phyloP scores from a whole-genome alignment of 2,113 vertebrate genomes.

The Casuarius casuarius region DNA sequence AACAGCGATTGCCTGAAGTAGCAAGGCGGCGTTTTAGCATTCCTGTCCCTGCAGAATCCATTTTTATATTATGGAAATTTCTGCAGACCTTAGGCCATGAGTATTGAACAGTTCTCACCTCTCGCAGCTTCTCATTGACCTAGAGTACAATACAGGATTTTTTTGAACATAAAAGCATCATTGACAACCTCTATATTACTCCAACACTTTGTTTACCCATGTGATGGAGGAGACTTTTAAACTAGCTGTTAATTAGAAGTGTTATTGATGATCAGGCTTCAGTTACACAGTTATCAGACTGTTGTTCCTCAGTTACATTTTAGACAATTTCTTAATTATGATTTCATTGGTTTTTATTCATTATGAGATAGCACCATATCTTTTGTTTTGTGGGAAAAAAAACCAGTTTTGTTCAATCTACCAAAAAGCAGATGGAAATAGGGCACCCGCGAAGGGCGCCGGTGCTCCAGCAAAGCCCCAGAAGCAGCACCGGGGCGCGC shows the following conservation, averaged over 20 bases:
- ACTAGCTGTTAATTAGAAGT: conserved; percentile 68
- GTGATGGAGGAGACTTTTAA: conserved; percentile 61
- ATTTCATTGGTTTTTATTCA: background rate
- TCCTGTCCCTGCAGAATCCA: conserved; percentile 73
- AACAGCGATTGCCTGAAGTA: conserved; percentile 57
- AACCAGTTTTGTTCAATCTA: background rate
- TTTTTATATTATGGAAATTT: conserved; percentile 81
- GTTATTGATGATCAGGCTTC: conserved; percentile 43
- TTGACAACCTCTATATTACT: conserved; percentile 74
- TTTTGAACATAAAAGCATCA: conserved; percentile 81
- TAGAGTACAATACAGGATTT: conserved; percentile 69
- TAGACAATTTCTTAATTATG: background rate
- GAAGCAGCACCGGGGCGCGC: background rate
- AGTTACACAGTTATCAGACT: background rate
- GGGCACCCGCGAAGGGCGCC: background rate
- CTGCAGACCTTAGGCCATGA: conserved; percentile 78
- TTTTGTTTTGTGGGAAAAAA: background rate
- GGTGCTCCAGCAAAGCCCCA: too few relatives aligned
- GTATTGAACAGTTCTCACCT: conserved; percentile 81
- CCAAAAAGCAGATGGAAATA: background rate
- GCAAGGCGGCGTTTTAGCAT: conserved; percentile 45
- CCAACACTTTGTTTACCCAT: conserved; percentile 71
- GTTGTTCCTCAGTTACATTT: background rate
- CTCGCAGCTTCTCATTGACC: conserved; percentile 79
- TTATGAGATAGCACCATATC: background rate